Percentiles rank a stretch among this genome's conserved stretches.
These are phyloP conservation scores for Numenius arquata DNA, from an alignment of 2,113 vertebrate species.

Conservation along the genomic window DNA sequence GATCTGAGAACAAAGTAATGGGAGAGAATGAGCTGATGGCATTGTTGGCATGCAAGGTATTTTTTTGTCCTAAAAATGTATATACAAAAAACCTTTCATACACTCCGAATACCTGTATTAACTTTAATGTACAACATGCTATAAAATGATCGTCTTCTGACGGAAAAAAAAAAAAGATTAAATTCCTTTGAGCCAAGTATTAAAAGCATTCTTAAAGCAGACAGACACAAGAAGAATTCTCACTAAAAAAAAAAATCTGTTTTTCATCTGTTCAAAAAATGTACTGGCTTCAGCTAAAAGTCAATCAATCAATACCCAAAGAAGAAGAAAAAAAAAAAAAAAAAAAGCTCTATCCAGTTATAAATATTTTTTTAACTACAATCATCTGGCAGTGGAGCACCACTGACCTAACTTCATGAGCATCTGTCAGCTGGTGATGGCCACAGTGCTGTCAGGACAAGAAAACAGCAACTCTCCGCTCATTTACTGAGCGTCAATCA, in stretches of 20 bases:
- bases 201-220: conserved; percentile 72
- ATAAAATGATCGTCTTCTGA: neutral
- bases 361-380: conserved; percentile 64
- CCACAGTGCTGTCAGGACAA: neutral
- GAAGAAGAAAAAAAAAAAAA: neutral
- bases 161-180: neutral
- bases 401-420: conserved; percentile 40
- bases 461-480: neutral
- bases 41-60: neutral
- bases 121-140: neutral
- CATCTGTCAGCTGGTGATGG: conserved; percentile 32
- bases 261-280: conserved; percentile 63
- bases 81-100: neutral
- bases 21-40: neutral
- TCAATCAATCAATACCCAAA: conserved; percentile 67
- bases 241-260: conserved; percentile 59
- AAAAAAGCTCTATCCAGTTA: neutral
- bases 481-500: neutral
- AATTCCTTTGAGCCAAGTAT: conserved; percentile 48
- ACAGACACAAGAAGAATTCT: conserved; percentile 57
- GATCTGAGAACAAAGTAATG: conserved; percentile 1
- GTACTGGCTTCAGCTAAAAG: conserved; percentile 64
- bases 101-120: conserved; percentile 8
- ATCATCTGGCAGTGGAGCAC: conserved; percentile 54
- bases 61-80: conserved; percentile 7